These are phyloP conservation scores for Orthonevra nobilis DNA, from an alignment of 2,888 invertebrate genomes.

Conservation along the genomic window DNA sequence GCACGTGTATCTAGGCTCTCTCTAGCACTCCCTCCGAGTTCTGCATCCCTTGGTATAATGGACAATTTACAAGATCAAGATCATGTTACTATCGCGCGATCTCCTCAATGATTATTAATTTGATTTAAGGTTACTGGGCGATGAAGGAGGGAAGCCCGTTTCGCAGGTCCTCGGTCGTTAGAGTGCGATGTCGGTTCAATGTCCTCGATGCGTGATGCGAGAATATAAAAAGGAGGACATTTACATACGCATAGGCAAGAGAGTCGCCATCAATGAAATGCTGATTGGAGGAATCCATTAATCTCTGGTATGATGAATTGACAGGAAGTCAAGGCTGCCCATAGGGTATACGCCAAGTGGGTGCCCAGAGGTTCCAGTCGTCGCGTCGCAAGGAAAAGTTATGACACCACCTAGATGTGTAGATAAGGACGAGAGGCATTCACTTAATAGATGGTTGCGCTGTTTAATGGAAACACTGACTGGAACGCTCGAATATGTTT, in stretches of 20 bases:
- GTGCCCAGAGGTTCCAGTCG: constrained; percentile 1
- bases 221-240: constrained; percentile 41
- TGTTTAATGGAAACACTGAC: constrained; percentile 29
- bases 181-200: constrained; percentile 43
- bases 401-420: constrained; percentile 37
- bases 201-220: constrained; percentile 62
- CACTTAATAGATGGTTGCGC: constrained; percentile 46
- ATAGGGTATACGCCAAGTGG: constrained; percentile 5
- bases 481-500: constrained; percentile 45
- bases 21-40: background rate
- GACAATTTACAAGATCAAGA: constrained; percentile 61
- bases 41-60: constrained; percentile 28
- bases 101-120: constrained; percentile 66
- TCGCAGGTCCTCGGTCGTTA: background rate
- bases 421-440: constrained; percentile 22
- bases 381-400: constrained; percentile 25
- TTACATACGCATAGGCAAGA: constrained; percentile 25
- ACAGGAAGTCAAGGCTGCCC: constrained; percentile 31
- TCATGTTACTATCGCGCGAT: constrained; percentile 66
- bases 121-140: constrained; percentile 53
- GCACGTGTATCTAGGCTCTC: constrained; percentile 3
- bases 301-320: constrained; percentile 63
- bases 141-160: background rate
- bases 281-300: constrained; percentile 62
- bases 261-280: constrained; percentile 55